phyloP scores from a whole-genome alignment of 2,797 vertebrate genomes.

The Hafferia zeledoni region DNA sequence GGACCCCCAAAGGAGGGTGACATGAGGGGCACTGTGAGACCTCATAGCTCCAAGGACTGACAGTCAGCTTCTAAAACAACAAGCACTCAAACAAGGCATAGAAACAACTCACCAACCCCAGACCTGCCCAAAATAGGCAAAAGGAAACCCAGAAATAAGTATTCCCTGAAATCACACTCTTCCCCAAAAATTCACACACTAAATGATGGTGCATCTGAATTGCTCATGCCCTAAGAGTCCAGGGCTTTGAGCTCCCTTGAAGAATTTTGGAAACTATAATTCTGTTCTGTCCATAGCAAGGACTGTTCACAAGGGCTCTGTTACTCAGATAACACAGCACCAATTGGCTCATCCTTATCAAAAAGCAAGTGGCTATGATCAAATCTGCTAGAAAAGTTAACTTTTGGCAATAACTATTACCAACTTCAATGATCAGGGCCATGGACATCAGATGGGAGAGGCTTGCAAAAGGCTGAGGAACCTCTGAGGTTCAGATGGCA shows the following conservation, averaged over 20 bases:
- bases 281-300: not conserved
- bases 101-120: not conserved
- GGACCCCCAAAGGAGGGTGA: not conserved
- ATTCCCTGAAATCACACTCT: not conserved
- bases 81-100: rapidly evolving
- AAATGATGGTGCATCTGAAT: not conserved
- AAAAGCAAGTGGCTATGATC: not conserved
- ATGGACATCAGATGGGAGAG: not conserved
- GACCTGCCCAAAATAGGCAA: not conserved
- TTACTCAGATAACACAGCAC: not conserved
- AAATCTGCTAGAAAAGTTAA: not conserved
- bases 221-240: not conserved
- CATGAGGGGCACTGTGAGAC: not conserved
- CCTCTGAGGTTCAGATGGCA: not conserved
- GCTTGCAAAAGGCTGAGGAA: not conserved
- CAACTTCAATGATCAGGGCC: not conserved
- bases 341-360: not conserved
- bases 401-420: not conserved
- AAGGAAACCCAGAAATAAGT: not conserved
- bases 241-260: not conserved
- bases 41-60: not conserved
- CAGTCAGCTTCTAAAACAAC: not conserved
- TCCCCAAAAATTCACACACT: not conserved
- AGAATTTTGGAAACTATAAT: not conserved
- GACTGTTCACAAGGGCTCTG: not conserved